phyloP scores from a whole-genome alignment of 2,113 vertebrate genomes.

The Catharus minimus region DNA sequence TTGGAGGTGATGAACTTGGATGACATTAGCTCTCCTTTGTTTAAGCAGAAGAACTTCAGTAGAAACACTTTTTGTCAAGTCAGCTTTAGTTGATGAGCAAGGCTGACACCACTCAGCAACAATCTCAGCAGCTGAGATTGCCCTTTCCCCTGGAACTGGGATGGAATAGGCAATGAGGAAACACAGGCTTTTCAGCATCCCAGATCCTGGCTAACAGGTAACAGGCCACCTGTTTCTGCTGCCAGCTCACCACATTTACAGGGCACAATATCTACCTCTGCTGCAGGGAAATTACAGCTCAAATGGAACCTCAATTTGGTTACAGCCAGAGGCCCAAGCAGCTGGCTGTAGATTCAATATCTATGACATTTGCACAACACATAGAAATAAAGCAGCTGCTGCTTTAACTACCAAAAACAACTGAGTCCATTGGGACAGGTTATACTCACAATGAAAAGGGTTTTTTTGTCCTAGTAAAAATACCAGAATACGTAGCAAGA shows the following conservation, averaged over 20 bases:
- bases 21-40: not conserved
- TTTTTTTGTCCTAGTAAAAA: not conserved
- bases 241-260: not conserved
- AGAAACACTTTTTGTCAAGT: not conserved
- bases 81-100: accelerated
- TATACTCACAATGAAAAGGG: not conserved
- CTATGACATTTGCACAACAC: not conserved
- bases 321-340: not conserved
- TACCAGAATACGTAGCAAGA: not conserved
- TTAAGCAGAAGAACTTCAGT: not conserved
- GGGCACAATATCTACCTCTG: not conserved
- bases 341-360: not conserved
- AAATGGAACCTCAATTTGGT: not conserved
- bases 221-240: not conserved
- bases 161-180: not conserved
- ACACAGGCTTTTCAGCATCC: not conserved
- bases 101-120: not conserved
- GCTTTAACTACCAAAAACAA: not conserved
- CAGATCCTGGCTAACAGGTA: not conserved
- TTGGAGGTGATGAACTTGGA: not conserved
- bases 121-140: not conserved
- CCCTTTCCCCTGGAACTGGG: not conserved
- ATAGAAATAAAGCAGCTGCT: not conserved
- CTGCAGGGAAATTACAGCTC: not conserved
- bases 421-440: accelerated